Percentiles rank a stretch among this genome's conserved stretches.
phyloP scores from a whole-genome alignment of 1,140 invertebrate genomes.

The Dendroctonus valens region DNA sequence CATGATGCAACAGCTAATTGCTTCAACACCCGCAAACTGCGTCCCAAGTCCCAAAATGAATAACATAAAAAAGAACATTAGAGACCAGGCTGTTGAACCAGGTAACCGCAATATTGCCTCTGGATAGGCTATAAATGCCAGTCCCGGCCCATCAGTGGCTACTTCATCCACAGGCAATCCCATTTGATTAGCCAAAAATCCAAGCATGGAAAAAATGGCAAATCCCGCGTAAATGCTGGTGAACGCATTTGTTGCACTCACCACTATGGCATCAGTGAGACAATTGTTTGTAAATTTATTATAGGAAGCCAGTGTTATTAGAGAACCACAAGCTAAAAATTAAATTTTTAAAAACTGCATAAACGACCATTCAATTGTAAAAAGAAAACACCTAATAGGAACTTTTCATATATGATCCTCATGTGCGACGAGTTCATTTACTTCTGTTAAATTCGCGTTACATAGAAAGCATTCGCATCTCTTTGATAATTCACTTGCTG shows the following conservation, averaged over 20 bases:
- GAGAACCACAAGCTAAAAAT: slow-evolving; percentile 58
- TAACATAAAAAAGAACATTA: slow-evolving; percentile 83
- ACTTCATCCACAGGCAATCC: slow-evolving; percentile 61
- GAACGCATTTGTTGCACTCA: slow-evolving; percentile 68
- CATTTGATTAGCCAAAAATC: slow-evolving; percentile 70
- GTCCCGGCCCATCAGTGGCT: slow-evolving; percentile 66
- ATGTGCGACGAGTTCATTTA: no score
- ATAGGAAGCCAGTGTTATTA: slow-evolving; percentile 73
- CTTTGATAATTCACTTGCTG: no score
- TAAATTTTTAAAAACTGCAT: no score
- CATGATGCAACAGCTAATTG: slow-evolving; percentile 72
- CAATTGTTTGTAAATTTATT: slow-evolving; percentile 74
- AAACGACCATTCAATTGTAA: no score
- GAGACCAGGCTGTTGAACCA: slow-evolving; percentile 72
- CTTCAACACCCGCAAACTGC: slow-evolving; percentile 80
- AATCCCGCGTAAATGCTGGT: slow-evolving; percentile 74
- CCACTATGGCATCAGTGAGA: slow-evolving; percentile 66
- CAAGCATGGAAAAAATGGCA: slow-evolving; percentile 79
- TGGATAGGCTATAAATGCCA: slow-evolving; percentile 79
- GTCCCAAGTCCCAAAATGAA: slow-evolving; percentile 74
- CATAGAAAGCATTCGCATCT: no score
- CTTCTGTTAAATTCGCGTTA: no score
- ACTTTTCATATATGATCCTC: no score
- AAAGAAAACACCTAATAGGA: no score
- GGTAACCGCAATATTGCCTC: slow-evolving; percentile 80